phyloP scores from a whole-genome alignment of 2,797 vertebrate species.

The Ispidina lecontei region DNA sequence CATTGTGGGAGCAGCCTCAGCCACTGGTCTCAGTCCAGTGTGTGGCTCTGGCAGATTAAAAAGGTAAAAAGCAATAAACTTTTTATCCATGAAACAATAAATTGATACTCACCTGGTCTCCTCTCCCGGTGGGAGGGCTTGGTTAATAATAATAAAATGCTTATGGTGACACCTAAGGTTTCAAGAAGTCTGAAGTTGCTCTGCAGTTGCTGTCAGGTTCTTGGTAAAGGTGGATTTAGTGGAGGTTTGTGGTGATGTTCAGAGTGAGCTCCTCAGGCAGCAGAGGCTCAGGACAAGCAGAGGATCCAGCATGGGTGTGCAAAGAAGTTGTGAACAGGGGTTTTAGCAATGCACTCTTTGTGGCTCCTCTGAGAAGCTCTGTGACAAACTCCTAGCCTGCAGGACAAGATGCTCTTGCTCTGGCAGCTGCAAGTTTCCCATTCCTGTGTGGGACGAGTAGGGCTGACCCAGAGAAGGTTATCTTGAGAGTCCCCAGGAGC shows the following conservation, averaged over 20 bases:
- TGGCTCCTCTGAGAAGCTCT: background rate
- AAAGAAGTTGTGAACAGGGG: background rate
- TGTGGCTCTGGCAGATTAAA: background rate
- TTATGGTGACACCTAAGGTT: background rate
- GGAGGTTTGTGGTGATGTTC: background rate
- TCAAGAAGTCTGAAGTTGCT: background rate
- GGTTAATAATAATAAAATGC: background rate
- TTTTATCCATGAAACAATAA: background rate
- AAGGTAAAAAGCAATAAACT: background rate
- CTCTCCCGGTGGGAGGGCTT: background rate
- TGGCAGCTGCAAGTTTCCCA: background rate
- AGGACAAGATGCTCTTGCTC: background rate
- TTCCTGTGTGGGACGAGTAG: background rate
- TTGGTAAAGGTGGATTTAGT: background rate
- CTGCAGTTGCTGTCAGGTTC: background rate
- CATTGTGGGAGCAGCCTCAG: background rate
- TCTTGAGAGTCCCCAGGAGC: background rate
- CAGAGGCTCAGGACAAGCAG: background rate
- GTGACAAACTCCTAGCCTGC: background rate
- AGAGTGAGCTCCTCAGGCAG: background rate
- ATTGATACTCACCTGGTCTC: too few relatives aligned
- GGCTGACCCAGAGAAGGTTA: background rate
- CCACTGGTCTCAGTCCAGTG: background rate
- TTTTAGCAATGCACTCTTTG: too few relatives aligned
- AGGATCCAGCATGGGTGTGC: accelerated